Evolutionary conservation across 2,888 invertebrate species (phyloP).

Genomic region (Synergus umbraculus): DNA sequence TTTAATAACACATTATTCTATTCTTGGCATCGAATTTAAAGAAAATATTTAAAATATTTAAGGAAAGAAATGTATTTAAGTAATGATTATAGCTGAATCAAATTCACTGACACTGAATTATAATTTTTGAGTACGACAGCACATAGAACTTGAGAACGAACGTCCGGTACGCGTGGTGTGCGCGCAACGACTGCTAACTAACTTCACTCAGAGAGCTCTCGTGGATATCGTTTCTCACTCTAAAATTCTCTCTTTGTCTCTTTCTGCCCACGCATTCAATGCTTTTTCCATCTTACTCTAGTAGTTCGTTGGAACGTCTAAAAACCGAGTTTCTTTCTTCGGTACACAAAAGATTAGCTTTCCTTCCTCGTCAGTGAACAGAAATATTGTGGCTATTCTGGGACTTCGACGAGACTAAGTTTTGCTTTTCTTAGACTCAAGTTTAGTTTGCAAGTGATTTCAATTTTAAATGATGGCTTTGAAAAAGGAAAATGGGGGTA

Average conservation of each 20-base stretch:
- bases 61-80: neutral
- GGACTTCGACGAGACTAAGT: conserved; percentile 36
- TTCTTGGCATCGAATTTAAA: neutral
- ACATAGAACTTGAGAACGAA: conserved; percentile 45
- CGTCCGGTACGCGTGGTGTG: conserved; percentile 75
- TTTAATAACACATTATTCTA: neutral
- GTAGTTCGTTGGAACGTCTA: conserved; percentile 30
- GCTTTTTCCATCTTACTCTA: conserved; percentile 31
- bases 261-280: conserved; percentile 42
- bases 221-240: conserved; percentile 13
- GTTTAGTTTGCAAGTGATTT: conserved; percentile 7
- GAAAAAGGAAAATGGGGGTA: neutral
- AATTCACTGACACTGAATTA: neutral
- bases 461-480: neutral
- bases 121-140: conserved; percentile 7
- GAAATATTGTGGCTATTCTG: conserved; percentile 37
- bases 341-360: conserved; percentile 38
- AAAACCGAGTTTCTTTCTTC: conserved; percentile 35
- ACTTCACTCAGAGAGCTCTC: conserved; percentile 67
- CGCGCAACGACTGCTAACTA: conserved; percentile 77
- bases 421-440: conserved; percentile 18
- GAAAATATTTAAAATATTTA: neutral
- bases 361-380: conserved; percentile 20
- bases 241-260: conserved; percentile 42
- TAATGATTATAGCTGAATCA: neutral